Percentiles rank a stretch among this genome's conserved stretches.
Conservation (phyloP, 1,140 invertebrate species). For the Pygmarrhopalites habei region DNA sequence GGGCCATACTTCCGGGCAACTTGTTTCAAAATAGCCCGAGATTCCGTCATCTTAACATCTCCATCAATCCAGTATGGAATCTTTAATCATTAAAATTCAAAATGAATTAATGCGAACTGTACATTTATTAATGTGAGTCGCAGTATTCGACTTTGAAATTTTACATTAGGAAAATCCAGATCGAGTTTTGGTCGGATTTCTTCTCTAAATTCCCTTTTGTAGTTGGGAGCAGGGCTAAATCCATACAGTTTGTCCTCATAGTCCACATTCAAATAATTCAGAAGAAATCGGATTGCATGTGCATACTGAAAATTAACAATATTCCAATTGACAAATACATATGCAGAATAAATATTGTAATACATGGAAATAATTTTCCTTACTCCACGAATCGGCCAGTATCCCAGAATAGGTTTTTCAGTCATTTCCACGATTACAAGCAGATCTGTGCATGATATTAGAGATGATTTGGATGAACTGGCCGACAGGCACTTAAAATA, state of each 20-base stretch:
- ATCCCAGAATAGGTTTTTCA: not conserved
- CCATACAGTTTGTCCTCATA: not conserved
- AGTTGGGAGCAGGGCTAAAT: conserved; percentile 32
- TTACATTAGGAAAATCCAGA: conserved; percentile 23
- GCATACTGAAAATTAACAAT: too few species aligned
- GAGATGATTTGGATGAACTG: too few species aligned
- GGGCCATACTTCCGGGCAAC: conserved; percentile 2
- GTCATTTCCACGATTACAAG: too few species aligned
- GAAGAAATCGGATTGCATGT: not conserved
- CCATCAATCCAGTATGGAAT: conserved; percentile 23
- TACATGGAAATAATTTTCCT: too few species aligned
- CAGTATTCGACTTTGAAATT: not conserved
- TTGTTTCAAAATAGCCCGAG: conserved; percentile 21
- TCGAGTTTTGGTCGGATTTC: conserved; percentile 10
- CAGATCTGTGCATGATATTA: too few species aligned
- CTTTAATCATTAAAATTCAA: conserved; percentile 4
- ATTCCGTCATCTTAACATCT: conserved; percentile 15
- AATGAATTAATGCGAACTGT: not conserved
- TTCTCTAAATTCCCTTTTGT: conserved; percentile 39
- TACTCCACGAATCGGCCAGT: not conserved
- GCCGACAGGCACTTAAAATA: too few species aligned
- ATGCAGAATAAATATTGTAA: too few species aligned
- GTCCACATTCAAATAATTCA: not conserved
- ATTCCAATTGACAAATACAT: too few species aligned
- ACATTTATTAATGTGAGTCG: not conserved